Percentiles rank a stretch among this genome's conserved stretches.
These are phyloP conservation scores for Acipenser ruthenus DNA, from an alignment of 2,797 vertebrate genomes.

Conservation along the genomic window DNA sequence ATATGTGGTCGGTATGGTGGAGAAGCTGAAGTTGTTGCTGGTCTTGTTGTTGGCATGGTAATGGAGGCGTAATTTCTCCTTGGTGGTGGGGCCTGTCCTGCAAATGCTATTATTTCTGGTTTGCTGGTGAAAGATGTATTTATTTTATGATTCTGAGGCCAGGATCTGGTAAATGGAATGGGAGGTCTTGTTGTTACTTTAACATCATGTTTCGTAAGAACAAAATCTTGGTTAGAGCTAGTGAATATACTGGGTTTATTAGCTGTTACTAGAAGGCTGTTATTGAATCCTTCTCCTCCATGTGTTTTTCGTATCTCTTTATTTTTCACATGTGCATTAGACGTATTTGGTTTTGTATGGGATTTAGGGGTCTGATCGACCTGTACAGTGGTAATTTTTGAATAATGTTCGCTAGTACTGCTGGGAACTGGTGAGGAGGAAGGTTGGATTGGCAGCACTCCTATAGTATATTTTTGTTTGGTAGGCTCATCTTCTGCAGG, in stretches of 20 bases:
- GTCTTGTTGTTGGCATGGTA: constrained; percentile 10
- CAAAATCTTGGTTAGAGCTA: constrained; percentile 23
- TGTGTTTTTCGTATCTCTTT: constrained; percentile 9
- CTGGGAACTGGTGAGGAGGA: constrained; percentile 20
- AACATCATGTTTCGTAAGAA: constrained; percentile 20
- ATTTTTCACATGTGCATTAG: too few relatives aligned
- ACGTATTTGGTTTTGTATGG: constrained; percentile 7
- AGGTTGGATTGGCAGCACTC: constrained; percentile 17
- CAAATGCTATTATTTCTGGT: constrained; percentile 35
- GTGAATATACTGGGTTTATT: constrained; percentile 24
- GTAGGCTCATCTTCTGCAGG: too few relatives aligned
- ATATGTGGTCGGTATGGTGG: constrained; percentile 25
- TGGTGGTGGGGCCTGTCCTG: constrained; percentile 31
- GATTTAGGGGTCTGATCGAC: constrained; percentile 19
- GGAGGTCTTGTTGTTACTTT: constrained; percentile 25
- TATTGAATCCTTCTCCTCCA: constrained; percentile 14
- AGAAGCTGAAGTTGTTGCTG: constrained; percentile 27
- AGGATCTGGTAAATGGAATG: constrained; percentile 19
- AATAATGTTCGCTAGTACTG: constrained; percentile 6
- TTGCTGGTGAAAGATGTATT: constrained; percentile 34
- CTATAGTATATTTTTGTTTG: background rate
- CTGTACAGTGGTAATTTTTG: constrained; percentile 17
- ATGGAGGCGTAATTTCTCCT: constrained; percentile 15
- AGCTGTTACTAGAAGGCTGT: constrained; percentile 13
- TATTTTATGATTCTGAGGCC: constrained; percentile 19